A percentile compares a stretch with the other conserved stretches of the same genome.
Evolutionary conservation across 2,888 invertebrate genomes (phyloP).

Genomic region (Taenaris catops): DNA sequence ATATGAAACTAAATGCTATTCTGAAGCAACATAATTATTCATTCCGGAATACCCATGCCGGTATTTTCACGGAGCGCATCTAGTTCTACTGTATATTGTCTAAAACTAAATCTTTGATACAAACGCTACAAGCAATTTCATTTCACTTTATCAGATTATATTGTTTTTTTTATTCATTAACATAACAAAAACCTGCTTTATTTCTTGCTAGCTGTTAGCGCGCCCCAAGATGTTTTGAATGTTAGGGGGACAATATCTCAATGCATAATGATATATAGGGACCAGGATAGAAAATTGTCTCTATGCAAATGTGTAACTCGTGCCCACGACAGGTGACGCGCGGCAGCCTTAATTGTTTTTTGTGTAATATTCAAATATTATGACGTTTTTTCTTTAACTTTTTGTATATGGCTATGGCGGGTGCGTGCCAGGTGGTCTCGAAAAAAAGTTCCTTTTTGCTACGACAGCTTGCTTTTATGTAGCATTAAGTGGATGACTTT

Average conservation of each 20-base stretch:
- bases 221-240: conserved; percentile 20
- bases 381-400: conserved; percentile 63
- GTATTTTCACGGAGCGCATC: too few species aligned
- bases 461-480: conserved; percentile 56
- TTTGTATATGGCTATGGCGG: conserved; percentile 61
- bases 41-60: too few species aligned
- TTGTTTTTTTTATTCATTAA: too few species aligned
- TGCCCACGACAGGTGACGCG: conserved; percentile 75
- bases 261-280: conserved; percentile 21
- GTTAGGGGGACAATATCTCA: conserved; percentile 14
- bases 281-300: conserved; percentile 47
- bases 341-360: conserved; percentile 78
- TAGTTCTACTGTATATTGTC: too few species aligned
- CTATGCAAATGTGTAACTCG: conserved; percentile 76
- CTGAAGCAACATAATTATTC: too few species aligned
- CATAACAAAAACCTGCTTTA: conserved; percentile 29
- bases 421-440: conserved; percentile 73
- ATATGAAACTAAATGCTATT: too few species aligned
- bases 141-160: too few species aligned
- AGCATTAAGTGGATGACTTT: conserved; percentile 14
- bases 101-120: too few species aligned
- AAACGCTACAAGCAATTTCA: too few species aligned
- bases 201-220: conserved; percentile 12
- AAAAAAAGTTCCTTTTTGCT: conserved; percentile 51
- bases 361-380: conserved; percentile 78